Base-by-base conservation (phyloP, 23 tunicate genomes). In the Styela plicata region DNA sequence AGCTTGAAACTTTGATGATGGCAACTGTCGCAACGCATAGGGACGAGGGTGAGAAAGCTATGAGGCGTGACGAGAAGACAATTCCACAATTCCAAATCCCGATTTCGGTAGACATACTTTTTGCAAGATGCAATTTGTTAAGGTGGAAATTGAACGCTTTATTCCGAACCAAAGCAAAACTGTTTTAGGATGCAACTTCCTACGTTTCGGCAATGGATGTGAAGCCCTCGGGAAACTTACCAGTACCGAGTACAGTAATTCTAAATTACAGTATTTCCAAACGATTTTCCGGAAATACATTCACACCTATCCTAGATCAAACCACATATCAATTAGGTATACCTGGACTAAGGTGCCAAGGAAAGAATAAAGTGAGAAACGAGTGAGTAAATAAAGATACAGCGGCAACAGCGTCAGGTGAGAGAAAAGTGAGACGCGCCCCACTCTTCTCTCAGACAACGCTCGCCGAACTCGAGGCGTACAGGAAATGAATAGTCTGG, bases 401-500 rank as follows among this genome's bases (percentile, higher is more conserved):
- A 71, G 29, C 24, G 10, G 5, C 2, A 34, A 3, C 77, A 29
- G 3, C 31, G 3, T 71, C 35, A 34, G 23, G 77, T 27, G 35
- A 2, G 77, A 29, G 77, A 71, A 34, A 31, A 32, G 34, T 71
- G 77, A 28, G 34, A 21, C 57, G 24, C 34, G 34, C 34, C 34
- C 37, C 35, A 30, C 35, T 71, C 77, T 21, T 21, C 77, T 33
- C 77, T 71, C 77, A 71, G 77, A 71, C 77, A 71, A 17, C 77
- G 77, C 37, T 3, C 77, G 77, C 24, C 23, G 36, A 34, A 33
- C 77, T 27, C 35, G 77, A 33, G 32, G 36, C 32, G 77, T 36
- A 71, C 77, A 71, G 77, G 77, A 71, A 71, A 71, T 32, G 77
- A 71, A 71, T 34, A 71, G 77, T 71, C 77, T 71, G 36, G 77